Evolutionary conservation across 2,888 invertebrate species (phyloP), one percentile per base, ranked within the genome.

Genomic region (Unio delphinus): DNA sequence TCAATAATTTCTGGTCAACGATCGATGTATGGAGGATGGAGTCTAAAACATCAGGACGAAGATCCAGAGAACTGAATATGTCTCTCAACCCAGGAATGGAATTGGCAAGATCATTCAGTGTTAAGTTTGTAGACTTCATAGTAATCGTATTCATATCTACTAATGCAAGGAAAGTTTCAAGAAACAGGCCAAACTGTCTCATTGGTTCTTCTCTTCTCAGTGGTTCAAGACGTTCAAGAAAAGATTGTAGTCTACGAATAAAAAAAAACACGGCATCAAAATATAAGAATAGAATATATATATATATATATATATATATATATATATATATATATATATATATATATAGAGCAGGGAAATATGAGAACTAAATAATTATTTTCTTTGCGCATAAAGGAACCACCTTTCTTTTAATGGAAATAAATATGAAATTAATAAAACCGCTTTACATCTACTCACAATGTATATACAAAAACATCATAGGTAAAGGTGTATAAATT

Each of bases 31-130:
- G 26, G 45, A 80, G 18, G 17, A 82, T 28, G 55, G 73, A 56
- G 6, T 80, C 69, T 56, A 80, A 60, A 8, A 72, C 62, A 57
- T 73, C 72, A 11, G 74, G 62, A 64, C 71, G 65, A 11, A 82
- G 62, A 4, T 78, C 74, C 26, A 82, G 67, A 7, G 80, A 68
- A 23, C 55, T 59, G 26, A 81, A 69, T 18, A 79, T 28, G 15
- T 75, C 70, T 7, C 67, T 64, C 8, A 83, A 68, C 18, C 64
- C 56, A 28, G 83, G 81, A 45, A 79, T 66, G 18, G 62, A 65
- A 7, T 65, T 34, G 26, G 79, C 63, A 45, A 80, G 56, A 45
- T 75, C 70, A 18, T 75, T 72, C 55, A 83, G 57, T 17, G 80
- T 77, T 15, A 75, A 55, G 26, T 65, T 75, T 55, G 72, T 63